Base-by-base conservation (phyloP, 2,888 invertebrate species). In the Quadroppia sp. region DNA sequence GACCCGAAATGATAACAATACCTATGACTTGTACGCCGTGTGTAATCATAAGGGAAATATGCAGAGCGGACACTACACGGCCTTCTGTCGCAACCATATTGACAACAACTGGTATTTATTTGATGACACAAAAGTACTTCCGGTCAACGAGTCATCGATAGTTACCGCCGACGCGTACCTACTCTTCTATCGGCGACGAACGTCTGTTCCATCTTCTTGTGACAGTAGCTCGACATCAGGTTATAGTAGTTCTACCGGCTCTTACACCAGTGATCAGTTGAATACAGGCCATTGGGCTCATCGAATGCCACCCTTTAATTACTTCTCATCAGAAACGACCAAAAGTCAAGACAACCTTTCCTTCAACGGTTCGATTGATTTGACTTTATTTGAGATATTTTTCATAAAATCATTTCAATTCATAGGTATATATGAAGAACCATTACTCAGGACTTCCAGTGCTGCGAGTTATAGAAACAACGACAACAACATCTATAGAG, bases 31-130 rank as follows among this genome's bases (percentile, higher is more conserved):
- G 45, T 95, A 94, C 83, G 95, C 92, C 1, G 91, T 97, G 23
- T 94, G 94, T 81, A 96, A 97, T 84, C 97, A 97, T 82, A 94
- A 95, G 81, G 94, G 94, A 0, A 90, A 89, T 78, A 82, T 96
- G 77, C 92, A 93, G 81, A 94, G 94, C 0, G 96, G 96, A 0
- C 97, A 97, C 83, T 97, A 97, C 81, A 96, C 81, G 79, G 96
- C 96, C 0, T 94, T 91, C 77, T 96, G 96, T 81, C 90, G 90
- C 80, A 96, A 95, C 83, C 94, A 95, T 0, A 92, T 93, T 80
- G 93, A 96, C 81, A 88, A 88, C 20, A 89, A 89, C 80, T 97
- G 97, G 97, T 94, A 96, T 83, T 89, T 91, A 79, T 97, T 92
- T 83, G 96, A 97, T 82, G 97, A 97, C 82, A 91, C 92, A 1